These are phyloP conservation scores for Trichosurus vulpecula DNA, from an alignment of 2,797 vertebrate genomes.

Conservation along the genomic window DNA sequence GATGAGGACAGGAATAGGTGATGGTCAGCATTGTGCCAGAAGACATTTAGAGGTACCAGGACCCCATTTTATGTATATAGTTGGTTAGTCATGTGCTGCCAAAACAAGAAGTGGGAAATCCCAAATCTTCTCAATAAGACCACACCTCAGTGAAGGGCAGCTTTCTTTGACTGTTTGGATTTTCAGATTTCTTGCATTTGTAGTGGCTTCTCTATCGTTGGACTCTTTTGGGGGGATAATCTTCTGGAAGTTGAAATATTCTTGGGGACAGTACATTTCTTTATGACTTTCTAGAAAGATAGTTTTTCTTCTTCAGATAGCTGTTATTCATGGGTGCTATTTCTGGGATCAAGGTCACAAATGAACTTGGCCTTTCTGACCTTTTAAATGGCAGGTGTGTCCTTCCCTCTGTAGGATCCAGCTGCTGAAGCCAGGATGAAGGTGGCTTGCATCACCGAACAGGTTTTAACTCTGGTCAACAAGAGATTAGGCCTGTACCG, in stretches of 20 bases:
- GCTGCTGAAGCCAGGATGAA: slow-evolving; percentile 99
- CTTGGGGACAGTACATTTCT: neutral
- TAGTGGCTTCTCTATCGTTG: neutral
- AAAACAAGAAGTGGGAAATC: neutral
- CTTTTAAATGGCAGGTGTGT: neutral
- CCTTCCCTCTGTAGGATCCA: slow-evolving; percentile 89
- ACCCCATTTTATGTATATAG: neutral
- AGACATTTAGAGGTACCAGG: too few relatives aligned
- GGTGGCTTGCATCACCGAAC: slow-evolving; percentile 98
- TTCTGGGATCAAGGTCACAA: neutral
- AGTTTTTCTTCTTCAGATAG: neutral
- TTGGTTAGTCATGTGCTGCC: neutral
- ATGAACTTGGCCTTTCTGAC: neutral
- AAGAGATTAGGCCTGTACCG: slow-evolving; percentile 96
- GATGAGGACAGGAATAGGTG: neutral
- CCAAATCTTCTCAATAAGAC: neutral
- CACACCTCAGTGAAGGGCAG: neutral
- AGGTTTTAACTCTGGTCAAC: slow-evolving; percentile 97
- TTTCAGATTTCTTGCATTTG: neutral
- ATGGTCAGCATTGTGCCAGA: neutral
- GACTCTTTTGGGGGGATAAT: neutral
- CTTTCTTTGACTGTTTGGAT: neutral
- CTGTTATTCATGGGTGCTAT: neutral
- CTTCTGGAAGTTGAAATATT: neutral
- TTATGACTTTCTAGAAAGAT: neutral